phyloP scores from a whole-genome alignment of 2,888 invertebrate species.

The Stomorhina lunata region DNA sequence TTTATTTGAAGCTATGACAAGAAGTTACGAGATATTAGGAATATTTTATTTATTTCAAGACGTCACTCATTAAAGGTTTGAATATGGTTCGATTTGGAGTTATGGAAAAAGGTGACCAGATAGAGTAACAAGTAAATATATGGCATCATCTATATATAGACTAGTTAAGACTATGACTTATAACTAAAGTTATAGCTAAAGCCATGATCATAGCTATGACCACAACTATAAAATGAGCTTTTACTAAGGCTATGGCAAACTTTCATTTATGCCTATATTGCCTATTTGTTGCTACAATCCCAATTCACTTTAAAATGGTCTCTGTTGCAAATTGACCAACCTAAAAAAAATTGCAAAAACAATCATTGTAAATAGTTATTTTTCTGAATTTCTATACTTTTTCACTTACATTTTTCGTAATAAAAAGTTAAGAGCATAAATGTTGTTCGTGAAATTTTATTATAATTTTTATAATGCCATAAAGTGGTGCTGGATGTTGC shows the following conservation, averaged over 20 bases:
- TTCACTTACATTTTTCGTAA: conserved; percentile 11
- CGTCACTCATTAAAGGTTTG: no score
- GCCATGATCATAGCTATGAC: no score
- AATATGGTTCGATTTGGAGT: no score
- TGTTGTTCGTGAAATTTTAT: conserved; percentile 39
- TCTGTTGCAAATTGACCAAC: conserved; percentile 32
- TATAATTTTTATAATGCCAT: conserved; percentile 49
- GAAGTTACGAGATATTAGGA: no score
- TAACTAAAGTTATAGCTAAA: no score
- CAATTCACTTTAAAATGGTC: conserved; percentile 3
- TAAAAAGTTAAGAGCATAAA: conserved; percentile 19
- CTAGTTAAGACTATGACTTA: no score
- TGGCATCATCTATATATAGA: no score
- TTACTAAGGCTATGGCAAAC: no score
- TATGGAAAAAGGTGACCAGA: neutral
- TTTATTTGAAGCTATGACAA: no score
- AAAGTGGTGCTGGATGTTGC: conserved; percentile 39
- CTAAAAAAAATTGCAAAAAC: neutral
- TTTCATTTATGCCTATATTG: neutral
- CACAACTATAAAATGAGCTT: no score
- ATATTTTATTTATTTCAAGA: no score
- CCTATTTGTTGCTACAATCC: neutral
- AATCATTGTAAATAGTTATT: conserved; percentile 1
- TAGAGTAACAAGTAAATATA: neutral
- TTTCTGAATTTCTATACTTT: conserved; percentile 4